phyloP scores from a whole-genome alignment of 2,888 invertebrate species.

The Sinotaia quadrata region DNA sequence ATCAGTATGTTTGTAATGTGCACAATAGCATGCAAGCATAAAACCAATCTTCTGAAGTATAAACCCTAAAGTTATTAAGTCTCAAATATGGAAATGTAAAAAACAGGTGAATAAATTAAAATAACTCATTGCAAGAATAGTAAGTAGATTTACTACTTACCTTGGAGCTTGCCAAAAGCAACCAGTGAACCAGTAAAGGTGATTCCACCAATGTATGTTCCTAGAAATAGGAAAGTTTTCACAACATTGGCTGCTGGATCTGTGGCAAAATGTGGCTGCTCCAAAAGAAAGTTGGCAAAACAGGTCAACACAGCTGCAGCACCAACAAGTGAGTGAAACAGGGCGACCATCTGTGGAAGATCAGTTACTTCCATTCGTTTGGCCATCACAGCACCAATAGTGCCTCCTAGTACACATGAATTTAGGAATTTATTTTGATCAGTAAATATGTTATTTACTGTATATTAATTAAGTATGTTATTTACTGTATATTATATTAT shows the following conservation, averaged over 20 bases:
- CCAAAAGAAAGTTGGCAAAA: constrained; percentile 86
- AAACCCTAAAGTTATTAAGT: neutral
- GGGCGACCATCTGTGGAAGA: constrained; percentile 90
- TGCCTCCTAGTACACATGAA: constrained; percentile 79
- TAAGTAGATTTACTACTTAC: constrained; percentile 46
- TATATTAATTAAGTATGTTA: too few relatives aligned
- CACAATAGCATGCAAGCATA: too few relatives aligned
- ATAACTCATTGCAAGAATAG: neutral
- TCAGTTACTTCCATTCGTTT: constrained; percentile 84
- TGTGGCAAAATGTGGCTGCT: constrained; percentile 85
- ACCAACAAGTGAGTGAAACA: constrained; percentile 88
- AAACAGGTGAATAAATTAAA: neutral
- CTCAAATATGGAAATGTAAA: neutral
- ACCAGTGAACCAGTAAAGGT: constrained; percentile 91
- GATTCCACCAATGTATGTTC: constrained; percentile 91
- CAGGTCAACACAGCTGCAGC: constrained; percentile 91
- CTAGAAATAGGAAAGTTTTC: constrained; percentile 88
- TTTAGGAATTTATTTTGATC: neutral
- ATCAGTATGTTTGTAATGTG: too few relatives aligned
- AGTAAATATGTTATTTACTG: too few relatives aligned
- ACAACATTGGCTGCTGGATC: constrained; percentile 83
- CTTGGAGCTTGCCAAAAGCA: constrained; percentile 91
- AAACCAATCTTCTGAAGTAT: neutral
- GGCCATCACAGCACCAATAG: constrained; percentile 84
- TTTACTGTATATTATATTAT: too few relatives aligned